Conservation (phyloP, 2,888 invertebrate genomes). For the Teinopalpus imperialis region DNA sequence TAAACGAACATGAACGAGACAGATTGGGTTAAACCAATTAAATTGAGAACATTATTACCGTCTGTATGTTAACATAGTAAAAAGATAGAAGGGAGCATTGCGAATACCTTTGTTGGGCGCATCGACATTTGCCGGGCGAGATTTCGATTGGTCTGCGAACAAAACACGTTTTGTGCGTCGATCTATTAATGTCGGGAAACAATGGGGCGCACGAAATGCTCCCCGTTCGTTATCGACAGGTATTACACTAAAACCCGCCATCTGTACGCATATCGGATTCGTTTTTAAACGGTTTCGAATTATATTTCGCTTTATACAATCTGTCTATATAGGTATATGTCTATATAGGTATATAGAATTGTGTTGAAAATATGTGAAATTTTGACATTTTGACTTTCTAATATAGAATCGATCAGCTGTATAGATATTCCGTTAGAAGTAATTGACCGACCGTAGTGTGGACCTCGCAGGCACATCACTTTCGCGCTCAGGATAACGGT, state of each 20-base stretch:
- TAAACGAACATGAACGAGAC: no score
- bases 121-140: slow-evolving; percentile 69
- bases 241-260: slow-evolving; percentile 32
- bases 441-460: no score
- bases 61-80: slow-evolving; percentile 34
- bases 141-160: slow-evolving; percentile 73
- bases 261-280: slow-evolving; percentile 7
- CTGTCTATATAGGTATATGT: no score
- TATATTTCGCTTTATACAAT: slow-evolving; percentile 3
- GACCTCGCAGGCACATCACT: no score
- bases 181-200: slow-evolving; percentile 60
- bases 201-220: slow-evolving; percentile 38
- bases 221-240: slow-evolving; percentile 49
- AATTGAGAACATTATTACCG: no score
- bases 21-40: no score
- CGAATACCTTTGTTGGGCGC: slow-evolving; percentile 57
- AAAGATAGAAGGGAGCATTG: slow-evolving; percentile 58
- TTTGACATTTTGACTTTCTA: no score
- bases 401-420: no score
- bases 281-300: slow-evolving; percentile 16
- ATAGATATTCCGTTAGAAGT: no score
- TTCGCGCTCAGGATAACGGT: no score
- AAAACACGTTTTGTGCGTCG: slow-evolving; percentile 66
- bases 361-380: no score
- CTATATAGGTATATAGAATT: no score